Evolutionary conservation across 2,888 invertebrate species (phyloP).

Genomic region (Antheraea yamamai): DNA sequence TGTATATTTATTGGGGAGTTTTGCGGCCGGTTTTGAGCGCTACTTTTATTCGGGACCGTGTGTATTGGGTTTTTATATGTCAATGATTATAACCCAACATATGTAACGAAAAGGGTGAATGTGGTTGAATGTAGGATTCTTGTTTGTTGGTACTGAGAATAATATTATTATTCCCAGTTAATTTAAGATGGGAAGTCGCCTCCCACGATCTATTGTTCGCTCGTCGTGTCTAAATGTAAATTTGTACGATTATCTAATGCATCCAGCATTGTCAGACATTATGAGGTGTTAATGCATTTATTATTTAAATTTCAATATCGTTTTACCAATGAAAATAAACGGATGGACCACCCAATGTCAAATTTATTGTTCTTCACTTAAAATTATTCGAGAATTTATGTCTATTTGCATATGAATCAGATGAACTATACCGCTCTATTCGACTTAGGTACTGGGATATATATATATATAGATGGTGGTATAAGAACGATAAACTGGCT

Average conservation of each 20-base stretch:
- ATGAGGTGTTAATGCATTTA: constrained; percentile 10
- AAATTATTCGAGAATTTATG: neutral
- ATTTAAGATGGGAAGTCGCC: constrained; percentile 46
- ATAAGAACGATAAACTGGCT: no score
- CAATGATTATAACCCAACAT: neutral
- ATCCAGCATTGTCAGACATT: constrained; percentile 8
- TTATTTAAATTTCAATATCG: neutral
- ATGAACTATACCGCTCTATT: no score
- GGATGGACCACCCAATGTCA: neutral
- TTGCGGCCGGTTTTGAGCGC: no score
- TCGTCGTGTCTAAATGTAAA: constrained; percentile 23
- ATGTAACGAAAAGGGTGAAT: neutral
- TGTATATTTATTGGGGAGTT: no score
- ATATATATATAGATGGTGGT: no score
- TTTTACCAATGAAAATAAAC: neutral
- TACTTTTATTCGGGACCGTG: no score
- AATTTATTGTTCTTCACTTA: neutral
- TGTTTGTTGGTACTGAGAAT: neutral
- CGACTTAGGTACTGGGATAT: no score
- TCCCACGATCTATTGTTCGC: constrained; percentile 48
- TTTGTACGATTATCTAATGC: constrained; percentile 15
- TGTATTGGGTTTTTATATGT: no score
- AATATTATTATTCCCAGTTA: constrained; percentile 1
- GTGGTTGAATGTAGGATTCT: neutral
- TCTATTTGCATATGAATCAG: neutral